Base-by-base conservation (phyloP, 2,113 vertebrate species). In the Emydura subglobosa region DNA sequence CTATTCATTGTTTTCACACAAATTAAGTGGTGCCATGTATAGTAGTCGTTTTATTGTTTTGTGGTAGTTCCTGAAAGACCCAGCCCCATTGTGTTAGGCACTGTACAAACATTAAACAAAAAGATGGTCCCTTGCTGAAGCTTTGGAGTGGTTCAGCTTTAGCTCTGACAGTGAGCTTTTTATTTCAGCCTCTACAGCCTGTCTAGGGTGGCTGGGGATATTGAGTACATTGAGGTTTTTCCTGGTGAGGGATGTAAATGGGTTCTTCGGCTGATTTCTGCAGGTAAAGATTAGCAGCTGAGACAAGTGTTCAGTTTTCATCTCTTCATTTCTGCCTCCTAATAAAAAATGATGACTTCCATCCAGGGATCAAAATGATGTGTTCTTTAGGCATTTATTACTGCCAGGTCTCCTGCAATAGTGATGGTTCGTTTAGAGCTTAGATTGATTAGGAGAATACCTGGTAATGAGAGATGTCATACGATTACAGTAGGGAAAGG, bases 341-440 rank as follows among this genome's bases (percentile, higher is more conserved):
- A 94, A 89, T 87, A 91, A 78, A 93, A 97, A 97, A 90, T 82
- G 14, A 96, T 83, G 27, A 72, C 83, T 97, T 96, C 88, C 85
- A 95, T 95, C 88, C 95, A 95, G n/a, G 82, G 68, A 95, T 85
- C n/a, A 85, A 85, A 96, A 95, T 79, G 76, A 93, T 91, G 51
- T 94, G 54, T 93, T 81, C 72, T 82, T 95, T 87, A 49, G 39
- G 7, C 80, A 87, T 94, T 95, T 83, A 25, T 91, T 95, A 90
- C 24, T 88, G 47, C 49, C 22, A 19, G 80, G 34, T 95, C 31
- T 87, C 76, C 87, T 95, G n/a, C 1, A 1, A 57, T 85, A 90
- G 49, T 39, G 47, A 65, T 93, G 85, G 34, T 80, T 87, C 76
- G n/a, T 88, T 93, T 95, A 85, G 79, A 92, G 24, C 16, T 65